Base-by-base conservation (phyloP, 2,797 vertebrate species). In the Mionectes olivaceus region DNA sequence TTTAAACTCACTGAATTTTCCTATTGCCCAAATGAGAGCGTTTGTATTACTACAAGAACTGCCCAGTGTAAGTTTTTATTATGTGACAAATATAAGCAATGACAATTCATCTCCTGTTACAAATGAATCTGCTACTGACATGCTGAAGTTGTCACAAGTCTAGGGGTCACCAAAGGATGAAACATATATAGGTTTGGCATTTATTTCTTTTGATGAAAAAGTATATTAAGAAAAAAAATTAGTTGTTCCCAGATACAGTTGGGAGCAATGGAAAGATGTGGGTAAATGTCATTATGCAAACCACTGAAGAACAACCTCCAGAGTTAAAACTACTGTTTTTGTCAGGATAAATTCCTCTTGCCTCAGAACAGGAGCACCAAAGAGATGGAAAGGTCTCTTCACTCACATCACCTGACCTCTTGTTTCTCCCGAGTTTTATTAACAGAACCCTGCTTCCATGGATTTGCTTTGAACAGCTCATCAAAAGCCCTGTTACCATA, bases 381-480 rank as follows among this genome's bases (percentile, higher is more conserved):
- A 82, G 49, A 82, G 59, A 63, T 2, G 0, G 41, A 78, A 68
- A 87, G 15, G 7, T 84, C 64, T 74, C 8, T 74, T 79, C 53
- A 59, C 25, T 71, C 43, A 33, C 0, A 0, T 94, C 73, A 52
- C 50, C 93, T 33, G 91, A 91, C 73, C 85, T 93, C 85, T 61
- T 33, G 21, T 52, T 74, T 87, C 79, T 92, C 68, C 23, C 0
- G 12, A 77, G 86, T 75, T 95, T 74, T 86, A 55, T 53, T 83
- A 87, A 83, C 32, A 79, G 50, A 50, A 30, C 30, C 14, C 47
- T 56, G 59, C 73, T 88, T 56, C 0, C 0, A 44, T 7, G 22
- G 53, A 63, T 80, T 85, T 84, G 18, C 78, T 94, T 87, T 92
- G 90, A 95, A 75, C 60, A 60, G 63, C 64, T 78, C 57, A 90